Evolutionary conservation across 35 echinoderm and acorn worm species (phyloP).

Genomic region (Lytechinus pictus): DNA sequence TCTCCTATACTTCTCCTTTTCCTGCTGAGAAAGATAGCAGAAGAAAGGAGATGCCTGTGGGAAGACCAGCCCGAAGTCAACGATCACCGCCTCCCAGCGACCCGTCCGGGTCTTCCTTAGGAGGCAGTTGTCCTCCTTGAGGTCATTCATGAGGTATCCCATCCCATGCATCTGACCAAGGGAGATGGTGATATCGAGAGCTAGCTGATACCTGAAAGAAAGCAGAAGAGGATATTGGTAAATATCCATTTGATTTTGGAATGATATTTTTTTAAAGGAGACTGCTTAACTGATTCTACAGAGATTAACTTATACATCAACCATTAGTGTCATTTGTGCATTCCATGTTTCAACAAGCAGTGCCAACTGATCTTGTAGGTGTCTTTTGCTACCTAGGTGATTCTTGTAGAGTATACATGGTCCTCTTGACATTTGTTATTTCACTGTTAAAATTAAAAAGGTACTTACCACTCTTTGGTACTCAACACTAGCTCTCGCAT

Average conservation of each 20-base stretch:
- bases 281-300: no score
- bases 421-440: no score
- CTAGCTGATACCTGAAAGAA: background rate
- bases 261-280: no score
- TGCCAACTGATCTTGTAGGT: no score
- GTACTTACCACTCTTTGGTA: background rate
- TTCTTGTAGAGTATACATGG: no score
- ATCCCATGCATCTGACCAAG: background rate
- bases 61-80: background rate
- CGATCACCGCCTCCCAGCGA: background rate
- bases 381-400: no score
- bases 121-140: slow-evolving; percentile 34
- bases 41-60: background rate
- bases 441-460: background rate
- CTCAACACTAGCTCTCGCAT: background rate
- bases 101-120: background rate
- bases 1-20: background rate
- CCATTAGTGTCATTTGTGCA: no score
- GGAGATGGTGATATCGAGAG: background rate
- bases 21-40: background rate
- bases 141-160: background rate
- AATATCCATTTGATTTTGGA: no score
- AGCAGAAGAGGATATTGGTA: no score
- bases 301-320: no score
- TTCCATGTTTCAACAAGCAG: no score